Evolutionary conservation across 2,113 vertebrate species (phyloP).

Genomic region (Arizona elegans): DNA sequence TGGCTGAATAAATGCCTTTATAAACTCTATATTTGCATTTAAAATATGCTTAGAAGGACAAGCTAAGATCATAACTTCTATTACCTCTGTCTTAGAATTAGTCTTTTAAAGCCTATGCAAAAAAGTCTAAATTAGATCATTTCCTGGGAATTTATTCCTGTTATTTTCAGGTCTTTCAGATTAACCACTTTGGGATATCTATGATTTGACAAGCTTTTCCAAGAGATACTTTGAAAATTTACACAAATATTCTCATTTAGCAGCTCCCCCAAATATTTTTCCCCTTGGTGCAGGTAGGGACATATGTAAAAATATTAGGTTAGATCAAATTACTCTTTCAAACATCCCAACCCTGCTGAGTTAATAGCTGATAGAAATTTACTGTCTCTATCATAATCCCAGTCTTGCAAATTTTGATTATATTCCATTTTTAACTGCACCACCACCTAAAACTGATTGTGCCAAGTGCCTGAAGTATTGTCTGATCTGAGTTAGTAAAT

Average conservation of each 20-base stretch:
- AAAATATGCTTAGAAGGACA: background rate
- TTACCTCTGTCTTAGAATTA: background rate
- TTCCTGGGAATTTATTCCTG: background rate
- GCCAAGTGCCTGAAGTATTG: background rate
- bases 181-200: background rate
- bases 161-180: background rate
- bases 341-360: background rate
- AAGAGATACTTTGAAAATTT: background rate
- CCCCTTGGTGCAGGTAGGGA: background rate
- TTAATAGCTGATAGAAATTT: background rate
- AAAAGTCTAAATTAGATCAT: background rate
- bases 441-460: too few relatives aligned
- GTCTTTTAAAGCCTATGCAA: background rate
- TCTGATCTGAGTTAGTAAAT: background rate
- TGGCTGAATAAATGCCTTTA: background rate
- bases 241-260: background rate
- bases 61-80: background rate
- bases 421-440: background rate
- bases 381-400: background rate
- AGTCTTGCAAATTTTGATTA: background rate
- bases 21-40: background rate
- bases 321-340: background rate
- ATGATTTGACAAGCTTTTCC: background rate
- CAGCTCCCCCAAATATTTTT: background rate
- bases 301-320: background rate